phyloP scores from a whole-genome alignment of 2,113 vertebrate genomes.

The Laticauda laticaudata region DNA sequence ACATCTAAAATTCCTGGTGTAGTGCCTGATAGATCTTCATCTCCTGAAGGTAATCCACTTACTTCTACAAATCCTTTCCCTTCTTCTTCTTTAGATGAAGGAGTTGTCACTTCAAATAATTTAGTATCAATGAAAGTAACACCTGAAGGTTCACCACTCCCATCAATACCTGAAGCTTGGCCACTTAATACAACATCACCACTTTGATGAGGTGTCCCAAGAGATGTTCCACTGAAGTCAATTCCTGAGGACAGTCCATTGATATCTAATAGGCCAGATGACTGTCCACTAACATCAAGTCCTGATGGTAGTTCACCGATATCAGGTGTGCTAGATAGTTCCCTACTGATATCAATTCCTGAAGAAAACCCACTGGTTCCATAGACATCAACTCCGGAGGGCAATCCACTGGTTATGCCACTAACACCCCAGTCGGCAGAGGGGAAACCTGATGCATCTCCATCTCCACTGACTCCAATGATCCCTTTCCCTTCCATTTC shows the following conservation, averaged over 20 bases:
- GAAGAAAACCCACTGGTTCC: conserved; percentile 61
- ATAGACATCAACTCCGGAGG: conserved; percentile 69
- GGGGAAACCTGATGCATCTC: conserved; percentile 69
- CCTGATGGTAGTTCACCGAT: conserved; percentile 70
- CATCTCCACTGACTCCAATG: conserved; percentile 65
- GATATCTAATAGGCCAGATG: conserved; percentile 58
- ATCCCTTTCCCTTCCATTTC: conserved; percentile 74
- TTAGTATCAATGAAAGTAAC: conserved; percentile 73
- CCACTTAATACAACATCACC: conserved; percentile 59
- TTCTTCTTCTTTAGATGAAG: conserved; percentile 68
- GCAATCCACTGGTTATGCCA: conserved; percentile 66
- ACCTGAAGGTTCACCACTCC: conserved; percentile 63
- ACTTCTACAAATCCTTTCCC: conserved; percentile 72
- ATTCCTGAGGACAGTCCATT: conserved; percentile 56
- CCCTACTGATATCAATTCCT: conserved; percentile 63
- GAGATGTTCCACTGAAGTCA: conserved; percentile 48
- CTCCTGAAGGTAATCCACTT: conserved; percentile 76
- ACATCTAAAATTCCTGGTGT: conserved; percentile 62
- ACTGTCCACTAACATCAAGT: conserved; percentile 67
- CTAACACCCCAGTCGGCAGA: conserved; percentile 59
- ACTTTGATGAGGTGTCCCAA: conserved; percentile 59
- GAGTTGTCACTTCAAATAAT: conserved; percentile 69
- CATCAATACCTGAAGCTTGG: conserved; percentile 55
- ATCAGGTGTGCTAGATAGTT: conserved; percentile 59
- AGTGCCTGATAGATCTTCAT: conserved; percentile 66